Evolutionary conservation across 2,888 invertebrate genomes (phyloP), one percentile per base, ranked within the genome.

Genomic region (Notodonta ziczac): DNA sequence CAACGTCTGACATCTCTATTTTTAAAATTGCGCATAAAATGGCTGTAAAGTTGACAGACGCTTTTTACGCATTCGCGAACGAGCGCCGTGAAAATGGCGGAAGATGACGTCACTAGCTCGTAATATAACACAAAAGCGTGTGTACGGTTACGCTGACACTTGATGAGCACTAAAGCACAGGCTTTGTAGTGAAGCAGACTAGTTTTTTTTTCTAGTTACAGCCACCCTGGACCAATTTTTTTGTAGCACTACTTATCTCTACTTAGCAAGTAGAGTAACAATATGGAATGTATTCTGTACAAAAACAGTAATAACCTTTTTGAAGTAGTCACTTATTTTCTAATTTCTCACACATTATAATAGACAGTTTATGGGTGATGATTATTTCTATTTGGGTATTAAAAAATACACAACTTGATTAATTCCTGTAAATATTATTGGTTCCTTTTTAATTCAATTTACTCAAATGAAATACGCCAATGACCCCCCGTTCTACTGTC

Each of bases 101-200:
- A 6, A n/a, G 57, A 42, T 53, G 53, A 53, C 57, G 57, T 61
- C 53, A 46, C 40, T 35, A 46, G 56, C 56, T 56, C 56, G 56
- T 44, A 44, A 24, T 56, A 44, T 56, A 57, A 65, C 62, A 59
- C 63, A 61, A 62, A 61, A 66, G 64, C 52, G 2, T n/a, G 54
- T 39, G 54, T 44, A 44, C 44, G 24, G 42, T 44, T 56, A 42
- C 42, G 16, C 42, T 56, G 56, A 56, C 56, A 56, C 42, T 44
- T 56, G 40, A 56, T 56, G 56, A 42, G 44, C 56, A 44, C 56
- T 56, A 56, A 56, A 56, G 56, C 12, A 16, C 16, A 5, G 44
- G 24, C 44, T 56, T 42, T 56, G 55, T 55, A 32, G 54, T 39
- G 54, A 54, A 54, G 54, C 9, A 54, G 32, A 35, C 24, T 35